A percentile compares a stretch with the other conserved stretches of the same genome.
Conservation (phyloP, 2,113 vertebrate species). For the Apus apus region DNA sequence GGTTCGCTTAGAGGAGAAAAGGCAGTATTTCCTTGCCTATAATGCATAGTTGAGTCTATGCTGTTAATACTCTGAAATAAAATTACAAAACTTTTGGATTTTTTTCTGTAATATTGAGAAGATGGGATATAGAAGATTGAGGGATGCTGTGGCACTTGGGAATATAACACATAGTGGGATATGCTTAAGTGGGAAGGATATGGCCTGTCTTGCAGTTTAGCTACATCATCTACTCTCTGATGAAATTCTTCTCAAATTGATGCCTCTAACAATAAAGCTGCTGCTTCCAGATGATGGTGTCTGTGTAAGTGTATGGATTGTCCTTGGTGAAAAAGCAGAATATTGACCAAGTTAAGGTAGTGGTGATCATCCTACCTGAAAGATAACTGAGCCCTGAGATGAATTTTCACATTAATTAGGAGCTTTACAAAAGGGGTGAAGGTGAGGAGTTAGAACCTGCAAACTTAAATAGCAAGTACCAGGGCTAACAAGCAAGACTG, state of each 20-base stretch:
- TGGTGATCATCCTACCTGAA: neutral
- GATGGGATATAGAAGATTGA: neutral
- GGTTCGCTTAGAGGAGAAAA: neutral
- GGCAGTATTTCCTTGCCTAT: neutral
- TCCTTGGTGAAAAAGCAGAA: neutral
- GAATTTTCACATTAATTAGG: neutral
- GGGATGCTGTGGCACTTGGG: neutral
- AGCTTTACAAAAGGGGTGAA: neutral
- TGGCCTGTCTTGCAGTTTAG: neutral
- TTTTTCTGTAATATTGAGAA: neutral
- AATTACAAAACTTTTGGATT: neutral
- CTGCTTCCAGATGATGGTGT: neutral
- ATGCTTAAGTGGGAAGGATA: neutral
- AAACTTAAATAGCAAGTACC: neutral
- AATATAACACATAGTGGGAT: neutral
- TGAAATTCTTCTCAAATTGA: neutral
- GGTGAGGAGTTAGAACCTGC: neutral
- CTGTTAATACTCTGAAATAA: neutral
- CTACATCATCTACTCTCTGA: neutral
- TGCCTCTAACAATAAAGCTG: neutral
- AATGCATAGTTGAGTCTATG: neutral
- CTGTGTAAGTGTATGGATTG: neutral
- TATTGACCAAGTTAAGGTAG: neutral
- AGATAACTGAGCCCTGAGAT: neutral
- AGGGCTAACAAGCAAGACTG: slow-evolving; percentile 2